Conservation (phyloP, 2,113 vertebrate genomes). For the Hemibagrus wyckioides region DNA sequence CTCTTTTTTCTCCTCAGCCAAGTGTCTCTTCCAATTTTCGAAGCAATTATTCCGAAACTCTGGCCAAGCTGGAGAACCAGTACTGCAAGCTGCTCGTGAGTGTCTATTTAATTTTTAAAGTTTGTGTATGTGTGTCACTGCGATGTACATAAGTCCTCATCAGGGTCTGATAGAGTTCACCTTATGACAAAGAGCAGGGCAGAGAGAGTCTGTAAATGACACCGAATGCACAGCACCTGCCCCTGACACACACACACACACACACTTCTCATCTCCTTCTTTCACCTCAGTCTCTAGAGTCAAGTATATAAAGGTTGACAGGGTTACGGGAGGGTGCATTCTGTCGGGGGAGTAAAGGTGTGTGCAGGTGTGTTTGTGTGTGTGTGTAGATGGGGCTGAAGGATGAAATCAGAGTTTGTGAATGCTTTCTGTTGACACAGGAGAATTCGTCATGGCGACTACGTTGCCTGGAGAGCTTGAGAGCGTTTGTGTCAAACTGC, state of each 20-base stretch:
- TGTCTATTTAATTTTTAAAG: conserved; percentile 28
- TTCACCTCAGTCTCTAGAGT: background rate
- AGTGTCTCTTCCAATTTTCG: conserved; percentile 90
- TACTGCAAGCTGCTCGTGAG: conserved; percentile 96
- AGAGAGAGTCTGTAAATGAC: conserved; percentile 28
- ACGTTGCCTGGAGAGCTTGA: conserved; percentile 88
- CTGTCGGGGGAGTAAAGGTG: background rate
- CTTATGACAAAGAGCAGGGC: conserved; percentile 8
- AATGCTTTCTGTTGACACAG: conserved; percentile 69
- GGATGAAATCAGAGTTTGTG: background rate
- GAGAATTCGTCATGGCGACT: conserved; percentile 93
- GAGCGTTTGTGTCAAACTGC: conserved; percentile 86
- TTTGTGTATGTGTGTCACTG: conserved; percentile 35
- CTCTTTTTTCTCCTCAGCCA: conserved; percentile 66
- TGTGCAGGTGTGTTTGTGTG: background rate
- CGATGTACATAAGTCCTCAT: conserved; percentile 8
- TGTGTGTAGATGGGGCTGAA: background rate
- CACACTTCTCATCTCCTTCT: background rate
- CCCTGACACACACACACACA: conserved; percentile 12
- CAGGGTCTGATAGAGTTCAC: conserved; percentile 35
- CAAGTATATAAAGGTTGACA: background rate
- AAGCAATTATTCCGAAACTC: conserved; percentile 87
- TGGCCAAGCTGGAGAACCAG: conserved; percentile 92
- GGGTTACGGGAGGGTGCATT: no score
- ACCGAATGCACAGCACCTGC: conserved; percentile 34